Evolutionary conservation across 2,797 vertebrate genomes (phyloP), one percentile per base, ranked within the genome.

Genomic region (Ispidina picta): DNA sequence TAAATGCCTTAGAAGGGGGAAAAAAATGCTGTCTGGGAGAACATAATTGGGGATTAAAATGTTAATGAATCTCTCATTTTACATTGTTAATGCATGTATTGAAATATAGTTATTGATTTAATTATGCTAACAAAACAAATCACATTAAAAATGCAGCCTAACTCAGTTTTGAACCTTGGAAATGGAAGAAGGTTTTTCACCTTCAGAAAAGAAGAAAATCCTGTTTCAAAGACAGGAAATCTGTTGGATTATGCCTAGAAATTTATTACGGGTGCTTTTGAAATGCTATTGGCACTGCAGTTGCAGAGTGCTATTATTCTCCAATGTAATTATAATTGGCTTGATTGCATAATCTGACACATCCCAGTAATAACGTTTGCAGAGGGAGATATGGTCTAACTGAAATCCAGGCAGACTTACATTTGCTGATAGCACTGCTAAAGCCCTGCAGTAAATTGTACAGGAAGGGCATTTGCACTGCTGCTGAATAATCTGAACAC

Each of bases 231-330:
- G 87, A 92, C 54, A 97, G 88, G 76, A 88, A 94, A 96, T 96
- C 84, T 93, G 72, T 93, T 93, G 90, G 81, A 96, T 94, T 79
- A 95, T 58, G 78, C 93, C 70, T 84, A 94, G 82, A 81, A 96
- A 83, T 96, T 94, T 96, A 93, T 94, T 96, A 84, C 91, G 95
- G 85, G 58, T 95, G 46, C 71, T 95, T 97, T 94, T 94, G 83
- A 86, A 95, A 90, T 94, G 56, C 49, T 87, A 49, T 79, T 96
- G 89, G 88, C 77, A 95, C 89, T 88, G 82, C 94, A 96, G 93
- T 84, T 94, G 77, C 54, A 31, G 70, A 90, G 54, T 80, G 21
- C 43, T 70, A 74, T 86, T 93, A 73, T 93, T 84, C 56, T 90
- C 74, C 80, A 89, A 81, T 76, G 35, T 94, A 96, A 96, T 96